Evolutionary conservation across 1,140 invertebrate genomes (phyloP).

Genomic region (Drosophila hydei): DNA sequence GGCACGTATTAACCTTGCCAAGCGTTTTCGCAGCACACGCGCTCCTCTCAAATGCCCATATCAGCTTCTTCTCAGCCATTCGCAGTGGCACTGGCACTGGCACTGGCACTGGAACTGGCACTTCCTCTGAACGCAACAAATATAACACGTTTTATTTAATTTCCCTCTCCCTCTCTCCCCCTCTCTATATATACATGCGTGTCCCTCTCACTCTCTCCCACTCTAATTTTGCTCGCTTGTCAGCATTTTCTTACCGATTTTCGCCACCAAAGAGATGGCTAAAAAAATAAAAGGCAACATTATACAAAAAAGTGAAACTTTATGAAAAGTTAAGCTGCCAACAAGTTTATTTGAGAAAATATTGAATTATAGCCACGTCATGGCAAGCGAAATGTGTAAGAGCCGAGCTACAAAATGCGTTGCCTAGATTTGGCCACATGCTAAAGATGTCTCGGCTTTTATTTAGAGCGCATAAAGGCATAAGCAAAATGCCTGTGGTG

Average conservation of each 20-base stretch:
- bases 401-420: slow-evolving; percentile 41
- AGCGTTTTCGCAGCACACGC: slow-evolving; percentile 57
- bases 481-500: slow-evolving; percentile 42
- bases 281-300: slow-evolving; percentile 60
- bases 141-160: slow-evolving; percentile 82
- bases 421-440: slow-evolving; percentile 71
- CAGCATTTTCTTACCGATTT: slow-evolving; percentile 81
- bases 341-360: slow-evolving; percentile 81
- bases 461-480: slow-evolving; percentile 53
- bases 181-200: background rate
- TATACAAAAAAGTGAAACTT: slow-evolving; percentile 47
- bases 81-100: too few relatives aligned
- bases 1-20: slow-evolving; percentile 73
- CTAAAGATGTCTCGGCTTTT: slow-evolving; percentile 67
- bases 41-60: slow-evolving; percentile 24
- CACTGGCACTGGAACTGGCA: slow-evolving; percentile 45
- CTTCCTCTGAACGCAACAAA: slow-evolving; percentile 74
- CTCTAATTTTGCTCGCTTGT: slow-evolving; percentile 54
- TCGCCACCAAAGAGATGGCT: slow-evolving; percentile 57
- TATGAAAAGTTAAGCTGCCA: slow-evolving; percentile 80
- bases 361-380: slow-evolving; percentile 80
- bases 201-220: slow-evolving; percentile 39
- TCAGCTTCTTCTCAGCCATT: slow-evolving; percentile 21
- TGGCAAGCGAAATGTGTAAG: slow-evolving; percentile 22
- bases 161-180: slow-evolving; percentile 22